Conservation (phyloP, 2,888 invertebrate species). For the Andrena bucephala region DNA sequence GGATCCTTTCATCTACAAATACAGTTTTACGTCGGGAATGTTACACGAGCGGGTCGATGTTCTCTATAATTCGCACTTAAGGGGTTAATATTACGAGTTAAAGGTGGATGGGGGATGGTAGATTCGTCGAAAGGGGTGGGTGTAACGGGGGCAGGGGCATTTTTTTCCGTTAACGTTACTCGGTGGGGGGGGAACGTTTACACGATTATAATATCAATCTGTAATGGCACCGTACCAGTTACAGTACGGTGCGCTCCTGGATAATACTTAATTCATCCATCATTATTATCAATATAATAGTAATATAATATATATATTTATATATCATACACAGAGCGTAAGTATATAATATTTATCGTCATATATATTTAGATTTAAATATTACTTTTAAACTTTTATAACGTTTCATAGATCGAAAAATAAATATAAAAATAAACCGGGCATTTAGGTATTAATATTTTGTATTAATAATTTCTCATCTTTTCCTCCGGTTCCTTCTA, state of each 20-base stretch:
- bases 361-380: constrained; percentile 80
- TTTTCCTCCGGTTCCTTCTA: constrained; percentile 58
- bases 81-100: constrained; percentile 53
- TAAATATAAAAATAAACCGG: constrained; percentile 86
- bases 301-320: constrained; percentile 76
- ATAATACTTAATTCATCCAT: constrained; percentile 68
- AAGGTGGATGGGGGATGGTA: constrained; percentile 32
- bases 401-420: constrained; percentile 85
- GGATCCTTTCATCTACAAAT: constrained; percentile 62
- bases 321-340: constrained; percentile 79
- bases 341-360: constrained; percentile 81
- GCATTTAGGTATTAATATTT: constrained; percentile 85
- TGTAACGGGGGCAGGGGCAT: constrained; percentile 3
- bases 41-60: constrained; percentile 71
- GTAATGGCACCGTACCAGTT: constrained; percentile 59
- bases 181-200: constrained; percentile 32
- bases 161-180: not conserved
- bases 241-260: constrained; percentile 64
- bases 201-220: constrained; percentile 67
- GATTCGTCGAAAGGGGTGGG: constrained; percentile 41
- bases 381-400: constrained; percentile 85
- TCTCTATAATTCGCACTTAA: constrained; percentile 67
- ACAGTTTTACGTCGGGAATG: constrained; percentile 62
- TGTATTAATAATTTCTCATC: constrained; percentile 83
- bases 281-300: constrained; percentile 66